phyloP scores from a whole-genome alignment of 2,888 invertebrate genomes.

The Cylloceria caligata region DNA sequence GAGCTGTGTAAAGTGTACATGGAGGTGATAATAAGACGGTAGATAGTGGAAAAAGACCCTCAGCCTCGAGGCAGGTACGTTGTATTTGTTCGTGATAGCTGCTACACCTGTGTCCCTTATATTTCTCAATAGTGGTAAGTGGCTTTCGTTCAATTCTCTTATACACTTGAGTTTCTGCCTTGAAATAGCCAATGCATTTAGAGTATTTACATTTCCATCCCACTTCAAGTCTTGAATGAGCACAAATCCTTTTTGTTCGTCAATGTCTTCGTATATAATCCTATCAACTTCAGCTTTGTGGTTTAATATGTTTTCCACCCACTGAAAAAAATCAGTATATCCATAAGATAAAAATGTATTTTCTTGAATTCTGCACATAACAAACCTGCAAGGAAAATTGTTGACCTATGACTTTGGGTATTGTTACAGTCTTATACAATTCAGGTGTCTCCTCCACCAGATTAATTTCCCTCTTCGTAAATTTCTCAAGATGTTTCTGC shows the following conservation, averaged over 20 bases:
- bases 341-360: not conserved
- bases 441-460: slow-evolving; percentile 94
- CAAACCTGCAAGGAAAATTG: slow-evolving; percentile 92
- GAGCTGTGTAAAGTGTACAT: slow-evolving; percentile 95
- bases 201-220: slow-evolving; percentile 92
- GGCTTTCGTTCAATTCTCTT: slow-evolving; percentile 91
- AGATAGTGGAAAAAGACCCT: slow-evolving; percentile 97
- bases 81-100: slow-evolving; percentile 91
- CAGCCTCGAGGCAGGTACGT: slow-evolving; percentile 89
- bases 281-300: slow-evolving; percentile 96
- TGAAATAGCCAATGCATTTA: slow-evolving; percentile 94
- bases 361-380: slow-evolving; percentile 16
- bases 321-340: slow-evolving; percentile 86
- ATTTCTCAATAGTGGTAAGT: slow-evolving; percentile 93
- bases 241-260: slow-evolving; percentile 93
- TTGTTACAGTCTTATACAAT: slow-evolving; percentile 91
- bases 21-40: slow-evolving; percentile 98
- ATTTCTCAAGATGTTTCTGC: slow-evolving; percentile 96
- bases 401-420: slow-evolving; percentile 90
- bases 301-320: slow-evolving; percentile 98
- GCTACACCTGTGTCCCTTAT: slow-evolving; percentile 90
- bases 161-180: slow-evolving; percentile 92
- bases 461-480: slow-evolving; percentile 89
- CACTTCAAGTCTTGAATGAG: slow-evolving; percentile 98
- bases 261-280: slow-evolving; percentile 92